These are phyloP conservation scores for Corydoras maculifer DNA, from an alignment of 2,113 vertebrate genomes.

Conservation along the genomic window DNA sequence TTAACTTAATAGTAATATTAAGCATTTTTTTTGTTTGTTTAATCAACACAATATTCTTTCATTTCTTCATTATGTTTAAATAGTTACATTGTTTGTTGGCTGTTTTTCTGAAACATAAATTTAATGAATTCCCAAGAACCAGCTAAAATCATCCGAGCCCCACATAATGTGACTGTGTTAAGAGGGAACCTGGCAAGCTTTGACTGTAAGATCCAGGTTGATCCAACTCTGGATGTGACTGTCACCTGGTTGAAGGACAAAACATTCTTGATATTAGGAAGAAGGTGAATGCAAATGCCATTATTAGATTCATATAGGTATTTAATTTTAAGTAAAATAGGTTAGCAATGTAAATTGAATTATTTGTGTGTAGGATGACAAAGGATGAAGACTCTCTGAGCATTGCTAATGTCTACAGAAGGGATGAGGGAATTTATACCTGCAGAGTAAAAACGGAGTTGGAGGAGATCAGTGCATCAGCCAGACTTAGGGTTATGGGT, in stretches of 20 bases:
- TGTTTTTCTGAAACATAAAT: neutral
- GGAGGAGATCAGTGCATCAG: constrained; percentile 82
- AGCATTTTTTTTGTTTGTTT: too few relatives aligned
- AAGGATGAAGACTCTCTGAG: constrained; percentile 86
- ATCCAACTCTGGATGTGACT: constrained; percentile 69
- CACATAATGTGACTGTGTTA: constrained; percentile 74
- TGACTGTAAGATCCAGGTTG: constrained; percentile 77
- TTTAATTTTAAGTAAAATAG: neutral
- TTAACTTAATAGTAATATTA: too few relatives aligned
- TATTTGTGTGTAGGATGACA: constrained; percentile 67
- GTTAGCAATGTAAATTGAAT: neutral
- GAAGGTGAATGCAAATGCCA: constrained; percentile 53
- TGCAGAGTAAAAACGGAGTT: constrained; percentile 85
- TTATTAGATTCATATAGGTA: neutral
- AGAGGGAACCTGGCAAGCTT: constrained; percentile 75
- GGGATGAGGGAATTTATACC: constrained; percentile 85
- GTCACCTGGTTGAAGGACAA: constrained; percentile 86
- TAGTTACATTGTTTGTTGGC: too few relatives aligned
- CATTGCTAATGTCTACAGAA: constrained; percentile 76
- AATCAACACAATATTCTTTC: too few relatives aligned
- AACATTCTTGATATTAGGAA: constrained; percentile 62
- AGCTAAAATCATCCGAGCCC: constrained; percentile 79
- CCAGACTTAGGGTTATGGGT: constrained; percentile 87
- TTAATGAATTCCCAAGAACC: constrained; percentile 67
- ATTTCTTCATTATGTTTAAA: too few relatives aligned